Percentiles rank a stretch among this genome's conserved stretches.
Conservation (phyloP, 2,113 vertebrate species). For the Lathamus discolor region DNA sequence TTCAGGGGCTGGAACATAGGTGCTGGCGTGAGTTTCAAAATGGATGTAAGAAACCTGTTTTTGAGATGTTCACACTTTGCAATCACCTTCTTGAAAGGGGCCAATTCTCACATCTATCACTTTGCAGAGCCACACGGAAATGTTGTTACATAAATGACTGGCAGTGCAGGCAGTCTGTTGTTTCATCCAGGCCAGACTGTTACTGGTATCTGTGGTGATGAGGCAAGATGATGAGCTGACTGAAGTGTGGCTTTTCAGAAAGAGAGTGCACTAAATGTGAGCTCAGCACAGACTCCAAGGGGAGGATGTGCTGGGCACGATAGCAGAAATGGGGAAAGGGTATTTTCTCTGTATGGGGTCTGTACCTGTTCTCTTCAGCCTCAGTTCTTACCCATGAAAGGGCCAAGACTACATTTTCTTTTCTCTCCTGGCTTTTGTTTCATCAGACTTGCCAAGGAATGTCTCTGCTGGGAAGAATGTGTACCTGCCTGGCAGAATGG, state of each 20-base stretch:
- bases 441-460: neutral
- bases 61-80: neutral
- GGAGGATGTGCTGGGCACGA: neutral
- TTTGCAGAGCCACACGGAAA: rapidly evolving
- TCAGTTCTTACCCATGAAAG: neutral
- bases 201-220: neutral
- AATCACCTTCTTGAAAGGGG: neutral
- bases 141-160: neutral
- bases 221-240: neutral
- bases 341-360: neutral
- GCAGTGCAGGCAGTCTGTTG: neutral
- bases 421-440: neutral
- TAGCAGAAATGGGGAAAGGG: neutral
- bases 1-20: neutral
- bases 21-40: neutral
- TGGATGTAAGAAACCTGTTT: neutral
- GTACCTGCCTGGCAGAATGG: neutral
- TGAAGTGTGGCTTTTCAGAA: neutral
- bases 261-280: neutral
- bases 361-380: neutral
- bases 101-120: neutral
- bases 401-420: neutral
- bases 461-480: neutral
- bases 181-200: neutral
- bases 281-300: neutral